Conservation (phyloP, 1,140 invertebrate genomes). For the Zaprionus tsacasi region DNA sequence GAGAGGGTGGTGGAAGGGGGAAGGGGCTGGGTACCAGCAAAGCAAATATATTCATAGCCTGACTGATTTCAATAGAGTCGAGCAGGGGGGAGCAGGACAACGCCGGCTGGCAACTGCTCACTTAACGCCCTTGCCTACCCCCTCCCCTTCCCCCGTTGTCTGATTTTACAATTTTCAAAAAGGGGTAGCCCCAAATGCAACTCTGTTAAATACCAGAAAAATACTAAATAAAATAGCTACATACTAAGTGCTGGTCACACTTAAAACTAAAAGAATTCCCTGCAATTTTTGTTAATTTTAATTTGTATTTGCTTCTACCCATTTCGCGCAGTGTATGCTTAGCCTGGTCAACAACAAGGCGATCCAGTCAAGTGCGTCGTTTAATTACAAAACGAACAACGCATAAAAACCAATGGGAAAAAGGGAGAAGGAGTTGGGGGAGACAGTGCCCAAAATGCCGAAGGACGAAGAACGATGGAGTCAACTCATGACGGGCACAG, state of each 20-base stretch:
- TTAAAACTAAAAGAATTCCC: background rate
- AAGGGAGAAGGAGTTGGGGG: background rate
- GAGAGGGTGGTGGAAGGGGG: no score
- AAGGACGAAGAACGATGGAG: background rate
- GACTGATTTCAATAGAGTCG: conserved; percentile 48
- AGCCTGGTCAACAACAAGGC: conserved; percentile 35
- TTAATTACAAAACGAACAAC: conserved; percentile 83
- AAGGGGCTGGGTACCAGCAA: conserved; percentile 19
- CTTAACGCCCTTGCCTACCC: conserved; percentile 22
- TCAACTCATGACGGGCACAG: conserved; percentile 11
- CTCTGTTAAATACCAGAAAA: background rate
- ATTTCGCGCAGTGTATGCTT: conserved; percentile 35
- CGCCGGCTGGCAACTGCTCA: conserved; percentile 36
- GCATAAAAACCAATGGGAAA: conserved; percentile 68
- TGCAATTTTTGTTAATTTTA: background rate
- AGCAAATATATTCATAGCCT: conserved; percentile 74
- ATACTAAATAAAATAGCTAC: background rate
- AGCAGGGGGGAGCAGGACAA: background rate
- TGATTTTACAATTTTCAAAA: conserved; percentile 41
- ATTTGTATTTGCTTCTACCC: background rate
- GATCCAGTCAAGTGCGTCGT: conserved; percentile 77
- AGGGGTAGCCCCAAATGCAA: background rate
- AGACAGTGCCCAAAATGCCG: background rate
- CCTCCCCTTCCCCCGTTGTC: conserved; percentile 4
- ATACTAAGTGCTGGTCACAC: background rate